Evolutionary conservation across 2,888 invertebrate genomes (phyloP), one percentile per base, ranked within the genome.

Genomic region (Fragum sueziense): DNA sequence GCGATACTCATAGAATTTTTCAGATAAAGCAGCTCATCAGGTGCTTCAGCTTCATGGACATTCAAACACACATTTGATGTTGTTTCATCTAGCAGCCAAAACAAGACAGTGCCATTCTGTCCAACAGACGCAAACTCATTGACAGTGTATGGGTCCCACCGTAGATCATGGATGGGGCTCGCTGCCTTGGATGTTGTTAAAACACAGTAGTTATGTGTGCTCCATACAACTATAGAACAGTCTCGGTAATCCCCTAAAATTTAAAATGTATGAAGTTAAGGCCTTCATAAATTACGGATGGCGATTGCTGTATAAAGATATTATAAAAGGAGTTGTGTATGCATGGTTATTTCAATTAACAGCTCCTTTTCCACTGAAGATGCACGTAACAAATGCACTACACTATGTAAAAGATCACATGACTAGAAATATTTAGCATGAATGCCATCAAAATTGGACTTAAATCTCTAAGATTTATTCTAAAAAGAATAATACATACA

Each of bases 221-320:
- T 88, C 93, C 93, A 93, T 22, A 93, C 88, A 17, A 90, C 91
- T 14, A 93, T 83, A 22, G 82, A 79, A 71, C 88, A 86, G 52
- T 92, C 92, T n/a, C 88, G 79, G 80, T 91, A 92, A 79, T 92
- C 92, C 65, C 93, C 92, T 92, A n/a, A n/a, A n/a, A n/a, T n/a
- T n/a, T n/a, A n/a, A n/a, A n/a, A n/a, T n/a, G n/a, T n/a, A n/a
- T n/a, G n/a, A n/a, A n/a, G n/a, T n/a, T n/a, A n/a, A n/a, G n/a
- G n/a, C n/a, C n/a, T n/a, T n/a, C n/a, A n/a, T n/a, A n/a, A n/a
- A n/a, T n/a, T n/a, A n/a, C n/a, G n/a, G n/a, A n/a, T n/a, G n/a
- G n/a, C n/a, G n/a, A n/a, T n/a, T n/a, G n/a, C n/a, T n/a, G n/a
- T n/a, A n/a, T n/a, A n/a, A n/a, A n/a, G n/a, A n/a, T n/a, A n/a